Evolutionary conservation across 2,113 vertebrate species (phyloP), one percentile per base, ranked within the genome.

Genomic region (Sclerurus mexicanus): DNA sequence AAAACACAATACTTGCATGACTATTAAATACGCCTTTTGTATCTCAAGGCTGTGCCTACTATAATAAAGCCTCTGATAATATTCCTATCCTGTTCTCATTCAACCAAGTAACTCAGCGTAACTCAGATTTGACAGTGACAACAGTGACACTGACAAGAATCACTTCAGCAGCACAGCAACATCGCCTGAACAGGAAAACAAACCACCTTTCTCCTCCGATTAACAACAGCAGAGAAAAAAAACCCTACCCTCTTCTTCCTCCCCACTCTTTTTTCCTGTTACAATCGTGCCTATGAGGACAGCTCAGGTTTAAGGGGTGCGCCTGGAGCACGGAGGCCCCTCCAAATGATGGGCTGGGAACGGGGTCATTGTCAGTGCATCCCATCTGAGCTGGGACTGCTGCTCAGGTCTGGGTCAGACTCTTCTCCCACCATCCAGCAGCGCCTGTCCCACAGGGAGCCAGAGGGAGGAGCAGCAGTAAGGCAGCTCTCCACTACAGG

Each of bases 291-390:
- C 39, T 64, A 58, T 31, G 24, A 67, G 30, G 4, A 28, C 28
- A 8, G 18, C 22, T 42, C 14, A 4, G 37, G 37, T 39, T 66
- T 80, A 76, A 35, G 4, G 7, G 42, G 9, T 12, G 18, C 30
- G 35, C 33, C 28, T 55, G 50, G 6, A 59, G 42, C 46, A 28
- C 1, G 7, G 40, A 89, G 46, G 6, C 20, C 31, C 31, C 35
- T 47, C 73, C 74, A 87, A 20, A 67, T 2, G 39, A 42, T 8
- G 30, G 55, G 55, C 42, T 66, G 77, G 66, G 56, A 75, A 59
- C 33, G 1, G n/a, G 33, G 27, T 25, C 31, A 31, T 2, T 4
- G 37, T 10, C 75, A 1, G 1, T 10, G 33, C n/a, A 21, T n/a
- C 10, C 25, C 53, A 80, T 10, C 16, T 35, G 46, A 76, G 72